A percentile compares a stretch with the other conserved stretches of the same genome.
Conservation (phyloP, 2,888 invertebrate species). For the Harpalus rufipes region DNA sequence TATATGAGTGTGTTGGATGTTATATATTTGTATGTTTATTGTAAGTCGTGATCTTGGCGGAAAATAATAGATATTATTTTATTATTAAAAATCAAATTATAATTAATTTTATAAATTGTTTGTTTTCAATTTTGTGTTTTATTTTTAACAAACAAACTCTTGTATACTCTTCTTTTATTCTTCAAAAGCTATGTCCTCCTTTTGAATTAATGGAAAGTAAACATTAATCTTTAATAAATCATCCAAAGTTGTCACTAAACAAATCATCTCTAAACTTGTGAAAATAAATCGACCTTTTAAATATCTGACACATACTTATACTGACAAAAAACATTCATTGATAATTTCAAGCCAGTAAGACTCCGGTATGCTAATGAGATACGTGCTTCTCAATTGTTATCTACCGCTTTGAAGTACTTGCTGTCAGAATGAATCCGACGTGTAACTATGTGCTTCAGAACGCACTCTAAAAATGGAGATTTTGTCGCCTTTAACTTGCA, state of each 20-base stretch:
- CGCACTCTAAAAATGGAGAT: constrained; percentile 41
- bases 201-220: too few species aligned
- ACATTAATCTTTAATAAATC: constrained; percentile 12
- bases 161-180: too few species aligned
- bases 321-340: constrained; percentile 36
- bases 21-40: neutral
- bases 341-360: constrained; percentile 48
- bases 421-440: constrained; percentile 22
- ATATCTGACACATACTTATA: constrained; percentile 48
- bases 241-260: constrained; percentile 33
- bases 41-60: neutral
- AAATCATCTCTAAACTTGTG: constrained; percentile 22
- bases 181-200: too few species aligned
- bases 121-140: too few species aligned
- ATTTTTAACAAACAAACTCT: too few species aligned
- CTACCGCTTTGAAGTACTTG: constrained; percentile 36
- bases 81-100: too few species aligned
- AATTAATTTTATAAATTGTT: too few species aligned
- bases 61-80: too few species aligned
- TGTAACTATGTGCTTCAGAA: constrained; percentile 39
- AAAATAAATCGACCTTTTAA: constrained; percentile 44
- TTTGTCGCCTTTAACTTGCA: constrained; percentile 49
- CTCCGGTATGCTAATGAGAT: constrained; percentile 55
- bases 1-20: neutral
- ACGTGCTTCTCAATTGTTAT: constrained; percentile 59